phyloP scores from a whole-genome alignment of 2,888 invertebrate species.

The Athalia circularis region DNA sequence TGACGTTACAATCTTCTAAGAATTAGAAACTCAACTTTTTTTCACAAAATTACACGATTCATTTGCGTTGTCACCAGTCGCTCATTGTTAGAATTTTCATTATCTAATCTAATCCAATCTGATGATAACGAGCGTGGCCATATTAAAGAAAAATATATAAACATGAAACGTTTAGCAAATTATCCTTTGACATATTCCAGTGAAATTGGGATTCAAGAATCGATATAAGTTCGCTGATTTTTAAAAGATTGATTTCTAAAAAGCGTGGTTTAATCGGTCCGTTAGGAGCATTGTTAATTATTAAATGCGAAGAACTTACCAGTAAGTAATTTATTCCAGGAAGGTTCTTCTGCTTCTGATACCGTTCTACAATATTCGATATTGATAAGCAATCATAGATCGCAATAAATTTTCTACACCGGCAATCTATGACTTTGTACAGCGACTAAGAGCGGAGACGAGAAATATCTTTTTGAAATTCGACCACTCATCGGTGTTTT shows the following conservation, averaged over 20 bases:
- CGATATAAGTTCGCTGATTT: no score
- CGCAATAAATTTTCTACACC: slow-evolving; percentile 13
- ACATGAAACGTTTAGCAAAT: slow-evolving; percentile 6
- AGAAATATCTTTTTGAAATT: not conserved
- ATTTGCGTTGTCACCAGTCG: not conserved
- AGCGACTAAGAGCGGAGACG: not conserved
- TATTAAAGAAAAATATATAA: slow-evolving; percentile 5
- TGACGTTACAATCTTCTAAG: not conserved
- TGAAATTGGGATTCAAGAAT: not conserved
- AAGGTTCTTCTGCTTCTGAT: not conserved
- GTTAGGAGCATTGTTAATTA: not conserved
- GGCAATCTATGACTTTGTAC: slow-evolving; percentile 6
- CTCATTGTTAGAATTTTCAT: slow-evolving; percentile 15
- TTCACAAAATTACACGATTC: slow-evolving; percentile 10
- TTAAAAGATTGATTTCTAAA: no score
- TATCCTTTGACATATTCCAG: not conserved
- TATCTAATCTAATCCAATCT: slow-evolving; percentile 43
- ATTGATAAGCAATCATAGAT: slow-evolving; percentile 17
- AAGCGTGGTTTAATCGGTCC: not conserved
- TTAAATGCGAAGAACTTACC: not conserved
- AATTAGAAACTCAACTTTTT: not conserved
- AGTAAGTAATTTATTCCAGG: not conserved
- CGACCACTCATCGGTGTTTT: not conserved
- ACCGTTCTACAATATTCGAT: slow-evolving; percentile 1
- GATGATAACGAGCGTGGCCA: not conserved